Percentiles rank a stretch among this genome's conserved stretches.
Conservation (phyloP, 2,888 invertebrate species). For the Ennomos erosarius region DNA sequence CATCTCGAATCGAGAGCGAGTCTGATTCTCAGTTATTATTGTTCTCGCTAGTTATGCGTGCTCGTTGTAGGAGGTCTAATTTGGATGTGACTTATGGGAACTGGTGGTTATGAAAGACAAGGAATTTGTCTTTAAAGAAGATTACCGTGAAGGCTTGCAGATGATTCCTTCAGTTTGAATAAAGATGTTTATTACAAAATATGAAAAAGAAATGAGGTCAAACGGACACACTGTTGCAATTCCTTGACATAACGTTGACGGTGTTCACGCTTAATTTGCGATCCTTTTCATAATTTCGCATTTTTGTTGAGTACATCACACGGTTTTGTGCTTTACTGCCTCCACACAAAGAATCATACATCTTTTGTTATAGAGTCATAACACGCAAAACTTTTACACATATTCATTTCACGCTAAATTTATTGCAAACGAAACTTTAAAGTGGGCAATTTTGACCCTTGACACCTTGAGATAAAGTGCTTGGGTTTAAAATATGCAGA, state of each 20-base stretch:
- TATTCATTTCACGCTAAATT: slow-evolving; percentile 6
- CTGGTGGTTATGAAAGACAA: slow-evolving; percentile 12
- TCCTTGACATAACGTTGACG: slow-evolving; percentile 20
- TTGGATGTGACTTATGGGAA: slow-evolving; percentile 18
- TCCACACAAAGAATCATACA: slow-evolving; percentile 6
- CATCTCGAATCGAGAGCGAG: slow-evolving; percentile 22
- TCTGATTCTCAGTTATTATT: slow-evolving; percentile 28
- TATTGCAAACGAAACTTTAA: background rate
- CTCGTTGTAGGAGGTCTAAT: slow-evolving; percentile 19
- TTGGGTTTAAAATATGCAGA: slow-evolving; percentile 16
- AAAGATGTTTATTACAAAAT: slow-evolving; percentile 12
- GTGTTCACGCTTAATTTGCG: slow-evolving; percentile 19
- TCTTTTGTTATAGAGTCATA: slow-evolving; percentile 16
- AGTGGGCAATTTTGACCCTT: slow-evolving; percentile 4
- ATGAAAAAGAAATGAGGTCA: slow-evolving; percentile 20
- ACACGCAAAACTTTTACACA: slow-evolving; percentile 17
- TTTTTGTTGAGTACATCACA: slow-evolving; percentile 4
- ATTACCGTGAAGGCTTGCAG: slow-evolving; percentile 21
- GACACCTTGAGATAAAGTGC: slow-evolving; percentile 20
- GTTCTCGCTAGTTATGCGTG: slow-evolving; percentile 21
- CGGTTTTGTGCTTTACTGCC: slow-evolving; percentile 1
- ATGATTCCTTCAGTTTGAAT: slow-evolving; percentile 6
- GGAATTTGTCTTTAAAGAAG: slow-evolving; percentile 9
- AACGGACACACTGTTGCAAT: slow-evolving; percentile 19
- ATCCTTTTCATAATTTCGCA: slow-evolving; percentile 24